Base-by-base conservation (phyloP, 2,888 invertebrate genomes). In the Cryptus viduatorius region DNA sequence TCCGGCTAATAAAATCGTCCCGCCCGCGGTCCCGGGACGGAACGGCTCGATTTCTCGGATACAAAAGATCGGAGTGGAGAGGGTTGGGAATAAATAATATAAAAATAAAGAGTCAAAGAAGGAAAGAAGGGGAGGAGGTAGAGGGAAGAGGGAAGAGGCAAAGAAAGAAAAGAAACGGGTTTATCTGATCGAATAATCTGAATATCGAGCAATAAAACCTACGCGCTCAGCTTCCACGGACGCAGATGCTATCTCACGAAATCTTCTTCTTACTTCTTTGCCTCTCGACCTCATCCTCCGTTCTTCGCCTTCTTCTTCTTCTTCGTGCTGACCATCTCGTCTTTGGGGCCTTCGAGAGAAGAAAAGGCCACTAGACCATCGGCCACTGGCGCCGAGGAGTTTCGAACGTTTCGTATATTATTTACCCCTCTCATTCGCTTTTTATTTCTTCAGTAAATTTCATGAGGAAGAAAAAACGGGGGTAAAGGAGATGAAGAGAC, bases 171-270 rank as follows among this genome's bases (percentile, higher is more conserved):
- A 82, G 83, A 86, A 86, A 83, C 85, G 80, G 81, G 83, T 86
- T 92, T 91, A 92, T 92, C 92, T 93, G 91, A 93, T 87, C 92
- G 92, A 93, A 93, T 92, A 92, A 92, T 91, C 92, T 91, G 91
- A 90, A 93, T 93, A 92, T 93, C 92, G 90, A 90, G 92, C 91
- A 92, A 93, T 93, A 93, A 93, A 92, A 90, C 89, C 87, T 89
- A 88, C 87, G 88, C 84, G 81, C 81, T 67, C 79, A 81, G 87
- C 89, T 86, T 86, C 86, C 86, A 87, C 81, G 86, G 86, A 87
- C 88, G 84, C 84, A 89, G 92, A 93, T 93, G 89, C 83, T 91
- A 92, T 92, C 92, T 91, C 87, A 78, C 81, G 82, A 82, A 87
- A 79, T 83, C 86, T 84, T 84, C 80, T 76, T 83, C 69, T 85